phyloP scores from a whole-genome alignment of 2,113 vertebrate species.

The Phylloscopus trochiloides region DNA sequence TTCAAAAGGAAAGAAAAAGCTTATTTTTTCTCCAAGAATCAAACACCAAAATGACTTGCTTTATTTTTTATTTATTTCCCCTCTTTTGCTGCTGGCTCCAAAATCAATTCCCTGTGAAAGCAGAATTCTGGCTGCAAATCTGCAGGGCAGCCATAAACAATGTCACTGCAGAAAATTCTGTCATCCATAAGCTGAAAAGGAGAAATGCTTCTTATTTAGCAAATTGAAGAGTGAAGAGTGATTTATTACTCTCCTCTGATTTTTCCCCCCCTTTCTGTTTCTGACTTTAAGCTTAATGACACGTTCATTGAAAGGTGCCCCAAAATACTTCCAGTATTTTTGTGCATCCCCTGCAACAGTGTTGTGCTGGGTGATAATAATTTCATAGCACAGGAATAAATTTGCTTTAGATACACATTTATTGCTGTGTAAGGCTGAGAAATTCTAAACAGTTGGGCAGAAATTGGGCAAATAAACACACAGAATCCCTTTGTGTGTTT shows the following conservation, averaged over 20 bases:
- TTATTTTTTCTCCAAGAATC: not conserved
- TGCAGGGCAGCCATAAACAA: not conserved
- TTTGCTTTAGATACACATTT: not conserved
- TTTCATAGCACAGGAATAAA: not conserved
- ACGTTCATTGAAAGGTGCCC: not conserved
- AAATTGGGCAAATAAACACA: not conserved
- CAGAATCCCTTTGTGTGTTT: not conserved
- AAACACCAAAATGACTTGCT: not conserved
- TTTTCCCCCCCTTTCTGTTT: not conserved
- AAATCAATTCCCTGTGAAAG: not conserved
- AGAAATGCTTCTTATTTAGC: not conserved
- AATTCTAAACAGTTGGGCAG: not conserved
- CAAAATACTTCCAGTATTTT: not conserved
- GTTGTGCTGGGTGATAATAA: not conserved
- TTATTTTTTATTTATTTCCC: not conserved
- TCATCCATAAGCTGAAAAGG: not conserved
- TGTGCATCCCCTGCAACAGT: not conserved
- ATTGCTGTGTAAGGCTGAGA: not conserved
- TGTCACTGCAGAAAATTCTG: not conserved
- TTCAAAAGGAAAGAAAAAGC: not conserved
- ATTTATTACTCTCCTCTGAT: not conserved
- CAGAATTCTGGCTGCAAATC: not conserved
- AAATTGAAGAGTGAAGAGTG: not conserved
- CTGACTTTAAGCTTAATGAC: not conserved
- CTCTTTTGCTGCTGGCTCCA: not conserved